Base-by-base conservation (phyloP, 2,888 invertebrate species). In the Habrosyne pyritoides region DNA sequence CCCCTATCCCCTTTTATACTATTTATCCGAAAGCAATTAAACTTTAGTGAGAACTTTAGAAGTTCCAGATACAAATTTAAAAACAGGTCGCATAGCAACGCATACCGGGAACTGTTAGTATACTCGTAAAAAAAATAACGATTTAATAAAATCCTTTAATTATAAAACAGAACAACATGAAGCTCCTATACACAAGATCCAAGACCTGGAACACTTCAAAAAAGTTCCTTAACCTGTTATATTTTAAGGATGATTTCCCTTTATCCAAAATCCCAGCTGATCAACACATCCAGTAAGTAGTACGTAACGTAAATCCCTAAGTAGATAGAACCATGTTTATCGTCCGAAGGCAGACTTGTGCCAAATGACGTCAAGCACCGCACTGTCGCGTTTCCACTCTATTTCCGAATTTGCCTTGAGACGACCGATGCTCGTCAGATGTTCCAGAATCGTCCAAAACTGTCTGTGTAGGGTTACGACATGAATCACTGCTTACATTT, bases 401-500 rank as follows among this genome's bases (percentile, higher is more conserved):
- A 78, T 79, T 79, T 78, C 61, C 56, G 67, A 71, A 59, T 57
- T 65, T 62, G 66, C 77, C 76, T 78, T 77, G 75, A 74, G 67
- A 66, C 61, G 18, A 28, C 53, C 46, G 46, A 49, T 30, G 21
- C 1, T 53, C 59, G 61, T 67, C 69, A 66, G 72, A 67, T 73
- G 69, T 62, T 71, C 56, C 66, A 60, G 63, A 63, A 61, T 55
- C 53, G 18, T 42, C 42, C 42, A 42, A 42, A 33, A 42, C 18
- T 42, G 42, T 42, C 50, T 50, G 50, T 5, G 1, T n/a, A 50
- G 50, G 28, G 28, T 18, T 12, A 28, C 18, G 30, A 21, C 21
- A 28, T 18, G 42, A 18, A 18, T 42, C 8, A 42, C 42, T 2
- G 18, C 14, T 12, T 14, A 36, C 14, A 42, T 42, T 42, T 18